A percentile compares a stretch with the other conserved stretches of the same genome.
These are phyloP conservation scores for Sinella curviseta DNA, from an alignment of 1,140 invertebrate species.

Conservation along the genomic window DNA sequence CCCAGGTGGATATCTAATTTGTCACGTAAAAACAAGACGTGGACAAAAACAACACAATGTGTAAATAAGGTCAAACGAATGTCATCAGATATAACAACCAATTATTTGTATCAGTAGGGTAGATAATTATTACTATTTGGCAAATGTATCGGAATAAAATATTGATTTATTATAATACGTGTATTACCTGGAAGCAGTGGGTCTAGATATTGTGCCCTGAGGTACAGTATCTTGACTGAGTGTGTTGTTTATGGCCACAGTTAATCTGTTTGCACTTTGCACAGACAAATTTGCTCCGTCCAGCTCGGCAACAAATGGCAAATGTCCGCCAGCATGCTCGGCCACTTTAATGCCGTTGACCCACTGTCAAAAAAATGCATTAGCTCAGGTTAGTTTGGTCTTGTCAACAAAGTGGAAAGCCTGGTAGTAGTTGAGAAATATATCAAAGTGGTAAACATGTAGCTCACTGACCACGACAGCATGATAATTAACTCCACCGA, in stretches of 20 bases:
- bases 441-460: background rate
- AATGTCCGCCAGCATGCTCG: slow-evolving; percentile 63
- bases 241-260: slow-evolving; percentile 68
- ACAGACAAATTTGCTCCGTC: slow-evolving; percentile 13
- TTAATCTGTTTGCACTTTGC: slow-evolving; percentile 57
- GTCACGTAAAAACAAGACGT: background rate
- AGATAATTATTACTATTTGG: too few relatives aligned
- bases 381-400: background rate
- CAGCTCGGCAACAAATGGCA: slow-evolving; percentile 64
- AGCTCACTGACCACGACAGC: slow-evolving; percentile 29
- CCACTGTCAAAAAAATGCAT: slow-evolving; percentile 54
- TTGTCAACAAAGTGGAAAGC: background rate
- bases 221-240: slow-evolving; percentile 58
- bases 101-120: too few relatives aligned
- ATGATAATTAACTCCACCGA: slow-evolving; percentile 36
- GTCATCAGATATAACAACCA: slow-evolving; percentile 24
- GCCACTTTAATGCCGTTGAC: slow-evolving; percentile 60
- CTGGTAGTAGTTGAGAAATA: background rate
- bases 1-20: slow-evolving; percentile 46
- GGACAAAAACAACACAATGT: background rate
- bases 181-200: slow-evolving; percentile 25
- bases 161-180: too few relatives aligned
- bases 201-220: slow-evolving; percentile 52
- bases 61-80: background rate
- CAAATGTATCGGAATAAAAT: too few relatives aligned